These are phyloP conservation scores for Melieria crassipennis DNA, from an alignment of 2,888 invertebrate genomes.

Conservation along the genomic window DNA sequence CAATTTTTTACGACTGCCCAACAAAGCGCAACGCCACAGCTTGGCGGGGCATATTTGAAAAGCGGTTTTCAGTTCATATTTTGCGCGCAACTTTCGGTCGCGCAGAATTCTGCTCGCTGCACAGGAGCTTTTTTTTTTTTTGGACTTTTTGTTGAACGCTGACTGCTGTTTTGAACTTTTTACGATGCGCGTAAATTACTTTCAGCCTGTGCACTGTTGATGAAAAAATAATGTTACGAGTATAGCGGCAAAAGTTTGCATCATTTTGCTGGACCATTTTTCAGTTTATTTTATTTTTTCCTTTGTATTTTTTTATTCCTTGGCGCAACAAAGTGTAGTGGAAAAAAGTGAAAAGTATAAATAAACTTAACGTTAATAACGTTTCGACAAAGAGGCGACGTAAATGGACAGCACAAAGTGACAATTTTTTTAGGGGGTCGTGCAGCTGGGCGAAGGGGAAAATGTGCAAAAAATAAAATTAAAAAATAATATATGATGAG, in stretches of 20 bases:
- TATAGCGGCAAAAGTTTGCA: conserved; percentile 37
- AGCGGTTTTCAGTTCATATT: no score
- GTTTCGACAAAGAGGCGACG: not conserved
- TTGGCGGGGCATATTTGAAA: not conserved
- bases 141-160: not conserved
- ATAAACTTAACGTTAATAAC: not conserved
- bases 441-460: no score
- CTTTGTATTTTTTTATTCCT: not conserved
- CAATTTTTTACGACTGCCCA: conserved; percentile 23
- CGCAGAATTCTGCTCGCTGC: not conserved
- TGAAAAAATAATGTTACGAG: conserved; percentile 56
- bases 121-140: conserved; percentile 11
- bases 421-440: no score
- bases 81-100: no score
- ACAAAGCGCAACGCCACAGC: not conserved
- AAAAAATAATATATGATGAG: no score
- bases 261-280: not conserved
- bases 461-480: no score
- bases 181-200: conserved; percentile 62
- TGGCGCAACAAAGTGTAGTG: not conserved
- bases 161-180: conserved; percentile 46
- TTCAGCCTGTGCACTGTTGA: conserved; percentile 61
- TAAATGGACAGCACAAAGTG: no score
- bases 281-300: no score
- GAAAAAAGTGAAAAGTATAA: no score